Base-by-base conservation (phyloP, 2,888 invertebrate species). In the Hirudinaria manillensis region DNA sequence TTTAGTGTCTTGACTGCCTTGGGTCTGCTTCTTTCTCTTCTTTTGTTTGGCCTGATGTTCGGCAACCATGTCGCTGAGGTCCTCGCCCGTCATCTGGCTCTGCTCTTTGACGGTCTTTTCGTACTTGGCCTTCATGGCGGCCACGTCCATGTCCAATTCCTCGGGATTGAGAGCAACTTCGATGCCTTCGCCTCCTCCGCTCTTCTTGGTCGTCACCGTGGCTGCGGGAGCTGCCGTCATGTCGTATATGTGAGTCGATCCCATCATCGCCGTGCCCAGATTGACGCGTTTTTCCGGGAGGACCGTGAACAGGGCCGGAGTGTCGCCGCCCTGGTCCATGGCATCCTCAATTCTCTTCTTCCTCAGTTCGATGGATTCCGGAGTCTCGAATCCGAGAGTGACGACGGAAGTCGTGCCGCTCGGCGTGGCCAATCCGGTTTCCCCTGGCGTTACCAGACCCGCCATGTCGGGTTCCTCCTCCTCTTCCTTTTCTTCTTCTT, bases 131-230 rank as follows among this genome's bases (percentile, higher is more conserved):
- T 85, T 84, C 91, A 99, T 94, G 6, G 94, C 94, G 81, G 94
- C 94, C 75, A 94, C 93, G 85, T 96, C 96, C 86, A 96, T 88
- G 86, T 97, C 97, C 83, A 97, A 87, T 88, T 98, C 97, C 72
- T 96, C 96, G 0, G 99, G 98, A 89, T 99, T 97, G 21, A 99
- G 88, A 0, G 97, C 93, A 81, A 99, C 89, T 84, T 98, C 98
- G 51, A 99, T 93, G 53, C 86, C 86, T 72, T 86, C 86, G 21
- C 71, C 75, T 65, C 67, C 72, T 19, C 65, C 55, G 32, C 38
- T 71, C 72, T 74, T 77, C 16, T 72, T 72, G 29, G n/a, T 55
- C 32, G 71, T 32, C 24, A 36, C 61, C 21, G 32, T 27, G 3
- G 27, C 56, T 61, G 24, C 24, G 16, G 32, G n/a, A 72, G n/a